Conservation (phyloP, 2,797 vertebrate species). For the Novumbra hubbsi region DNA sequence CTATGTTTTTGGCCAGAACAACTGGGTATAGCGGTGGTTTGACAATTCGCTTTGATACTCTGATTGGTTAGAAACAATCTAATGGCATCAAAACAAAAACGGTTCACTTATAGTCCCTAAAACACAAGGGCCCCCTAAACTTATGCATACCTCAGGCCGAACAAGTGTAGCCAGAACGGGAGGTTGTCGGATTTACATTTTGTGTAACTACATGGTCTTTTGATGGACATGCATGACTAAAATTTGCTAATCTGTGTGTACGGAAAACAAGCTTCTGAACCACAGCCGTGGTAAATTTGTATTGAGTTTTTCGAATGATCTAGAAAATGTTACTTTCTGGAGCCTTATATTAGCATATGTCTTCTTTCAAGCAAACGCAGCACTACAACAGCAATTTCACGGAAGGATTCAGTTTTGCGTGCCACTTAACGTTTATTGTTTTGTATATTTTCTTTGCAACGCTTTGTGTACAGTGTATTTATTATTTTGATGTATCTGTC, state of each 20-base stretch:
- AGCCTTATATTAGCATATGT: constrained; percentile 50
- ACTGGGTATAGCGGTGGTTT: too few species aligned
- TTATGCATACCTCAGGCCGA: constrained; percentile 45
- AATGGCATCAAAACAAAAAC: too few species aligned
- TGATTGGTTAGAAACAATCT: too few species aligned
- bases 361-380: constrained; percentile 29
- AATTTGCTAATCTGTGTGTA: constrained; percentile 37
- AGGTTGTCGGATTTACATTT: constrained; percentile 33
- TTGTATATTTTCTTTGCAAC: constrained; percentile 60
- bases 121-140: background rate
- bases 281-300: constrained; percentile 31
- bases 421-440: constrained; percentile 27
- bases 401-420: too few species aligned
- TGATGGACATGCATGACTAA: constrained; percentile 44
- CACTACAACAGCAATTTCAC: too few species aligned
- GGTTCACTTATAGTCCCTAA: too few species aligned
- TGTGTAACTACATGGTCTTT: constrained; percentile 39
- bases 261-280: constrained; percentile 32
- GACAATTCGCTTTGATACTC: too few species aligned
- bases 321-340: constrained; percentile 16
- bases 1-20: too few species aligned
- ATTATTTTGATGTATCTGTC: constrained; percentile 61
- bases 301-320: constrained; percentile 44
- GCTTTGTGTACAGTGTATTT: constrained; percentile 67
- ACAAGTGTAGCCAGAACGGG: constrained; percentile 50